phyloP scores from a whole-genome alignment of 2,797 vertebrate genomes.

The Forpus xanthops region DNA sequence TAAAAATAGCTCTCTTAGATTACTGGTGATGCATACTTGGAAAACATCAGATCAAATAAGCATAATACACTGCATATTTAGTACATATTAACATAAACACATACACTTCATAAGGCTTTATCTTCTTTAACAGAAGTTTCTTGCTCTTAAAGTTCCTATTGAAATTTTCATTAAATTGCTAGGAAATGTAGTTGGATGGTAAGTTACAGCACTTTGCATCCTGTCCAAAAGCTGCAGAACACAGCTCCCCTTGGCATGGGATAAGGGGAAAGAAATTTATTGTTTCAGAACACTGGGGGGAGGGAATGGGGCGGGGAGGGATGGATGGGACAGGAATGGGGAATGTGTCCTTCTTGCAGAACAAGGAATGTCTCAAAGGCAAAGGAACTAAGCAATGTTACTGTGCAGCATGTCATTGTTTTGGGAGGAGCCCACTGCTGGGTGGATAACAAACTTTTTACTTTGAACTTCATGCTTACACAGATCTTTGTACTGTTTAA shows the following conservation, averaged over 20 bases:
- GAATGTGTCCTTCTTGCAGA: background rate
- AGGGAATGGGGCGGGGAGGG: too few relatives aligned
- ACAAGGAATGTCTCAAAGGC: background rate
- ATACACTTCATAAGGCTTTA: background rate
- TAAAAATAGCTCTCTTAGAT: background rate
- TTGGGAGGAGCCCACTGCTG: background rate
- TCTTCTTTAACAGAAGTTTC: background rate
- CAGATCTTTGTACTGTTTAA: constrained; percentile 24
- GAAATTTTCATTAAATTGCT: background rate
- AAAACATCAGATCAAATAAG: background rate
- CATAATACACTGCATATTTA: background rate
- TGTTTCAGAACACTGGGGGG: background rate
- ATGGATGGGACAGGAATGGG: too few relatives aligned
- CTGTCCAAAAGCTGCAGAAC: background rate
- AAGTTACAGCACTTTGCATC: background rate
- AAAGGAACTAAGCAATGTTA: background rate
- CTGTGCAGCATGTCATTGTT: fast-evolving
- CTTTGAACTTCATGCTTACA: background rate
- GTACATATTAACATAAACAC: background rate
- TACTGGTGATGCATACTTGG: background rate
- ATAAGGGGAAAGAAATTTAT: background rate
- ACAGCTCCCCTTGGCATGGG: background rate
- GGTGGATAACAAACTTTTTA: background rate
- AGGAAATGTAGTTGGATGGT: background rate
- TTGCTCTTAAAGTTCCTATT: background rate